phyloP scores from a whole-genome alignment of 30 jellyfish, hydroid and myxozoan genomes.

The Hydractinia echinata region DNA sequence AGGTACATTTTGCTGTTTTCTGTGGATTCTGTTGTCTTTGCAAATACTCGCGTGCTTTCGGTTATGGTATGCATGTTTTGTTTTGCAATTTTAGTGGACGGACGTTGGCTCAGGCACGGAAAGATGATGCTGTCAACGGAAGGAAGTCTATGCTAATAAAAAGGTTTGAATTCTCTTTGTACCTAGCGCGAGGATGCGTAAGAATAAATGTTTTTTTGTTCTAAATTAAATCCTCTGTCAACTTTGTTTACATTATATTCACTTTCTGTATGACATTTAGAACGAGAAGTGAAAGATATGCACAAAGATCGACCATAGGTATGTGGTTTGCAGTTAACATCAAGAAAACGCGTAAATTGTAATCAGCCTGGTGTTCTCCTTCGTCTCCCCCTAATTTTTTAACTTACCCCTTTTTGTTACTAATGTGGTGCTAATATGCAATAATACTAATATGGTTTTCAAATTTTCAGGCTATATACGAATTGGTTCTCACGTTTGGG shows the following conservation, averaged over 20 bases:
- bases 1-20: constrained; percentile 33
- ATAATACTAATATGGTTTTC: not conserved
- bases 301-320: constrained; percentile 95
- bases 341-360: too few species aligned
- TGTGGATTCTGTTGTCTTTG: not conserved
- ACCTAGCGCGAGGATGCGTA: too few species aligned
- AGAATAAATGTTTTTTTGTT: too few species aligned
- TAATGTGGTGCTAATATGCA: not conserved
- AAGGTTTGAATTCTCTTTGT: constrained; percentile 34
- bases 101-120: constrained; percentile 74
- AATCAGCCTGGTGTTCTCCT: too few species aligned
- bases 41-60: not conserved
- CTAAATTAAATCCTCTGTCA: too few species aligned
- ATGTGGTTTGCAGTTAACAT: not conserved
- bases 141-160: constrained; percentile 71
- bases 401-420: not conserved
- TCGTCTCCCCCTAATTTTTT: not conserved
- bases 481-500: constrained; percentile 98
- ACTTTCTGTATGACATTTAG: constrained; percentile 14
- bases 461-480: constrained; percentile 70
- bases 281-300: constrained; percentile 92
- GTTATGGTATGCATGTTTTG: not conserved
- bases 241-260: too few species aligned
- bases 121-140: constrained; percentile 88
- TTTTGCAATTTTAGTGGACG: constrained; percentile 60